Evolutionary conservation across 2,888 invertebrate species (phyloP).

Genomic region (Bembecia ichneumoniformis): DNA sequence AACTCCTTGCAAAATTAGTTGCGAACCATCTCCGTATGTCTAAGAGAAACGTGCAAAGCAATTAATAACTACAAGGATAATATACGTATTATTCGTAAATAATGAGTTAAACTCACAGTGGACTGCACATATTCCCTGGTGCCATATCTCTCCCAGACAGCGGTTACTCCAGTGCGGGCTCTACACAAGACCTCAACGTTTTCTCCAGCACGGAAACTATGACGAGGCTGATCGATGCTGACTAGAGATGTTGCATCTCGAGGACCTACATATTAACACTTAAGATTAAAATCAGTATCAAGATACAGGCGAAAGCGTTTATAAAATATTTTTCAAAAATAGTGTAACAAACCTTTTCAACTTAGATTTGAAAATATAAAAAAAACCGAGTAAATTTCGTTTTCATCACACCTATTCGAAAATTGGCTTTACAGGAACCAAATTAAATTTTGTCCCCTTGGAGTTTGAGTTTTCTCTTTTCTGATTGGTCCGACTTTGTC

Average conservation of each 20-base stretch:
- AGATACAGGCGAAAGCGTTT: neutral
- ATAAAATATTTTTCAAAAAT: no score
- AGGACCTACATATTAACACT: slow-evolving; percentile 31
- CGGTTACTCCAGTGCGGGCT: slow-evolving; percentile 20
- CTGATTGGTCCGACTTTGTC: no score
- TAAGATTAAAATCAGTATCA: neutral
- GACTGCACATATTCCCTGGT: slow-evolving; percentile 45
- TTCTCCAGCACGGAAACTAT: slow-evolving; percentile 42
- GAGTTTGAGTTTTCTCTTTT: no score
- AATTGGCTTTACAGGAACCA: no score
- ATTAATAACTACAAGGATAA: neutral
- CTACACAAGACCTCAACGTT: slow-evolving; percentile 47
- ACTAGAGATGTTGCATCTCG: slow-evolving; percentile 29
- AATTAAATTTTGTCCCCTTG: no score
- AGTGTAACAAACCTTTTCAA: no score
- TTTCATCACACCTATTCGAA: no score
- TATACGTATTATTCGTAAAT: neutral
- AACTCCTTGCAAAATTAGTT: slow-evolving; percentile 76
- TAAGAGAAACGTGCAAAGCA: slow-evolving; percentile 12
- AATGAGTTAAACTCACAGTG: slow-evolving; percentile 25
- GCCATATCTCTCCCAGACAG: slow-evolving; percentile 38
- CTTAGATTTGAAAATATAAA: neutral
- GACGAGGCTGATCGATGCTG: slow-evolving; percentile 45
- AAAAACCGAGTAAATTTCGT: no score
- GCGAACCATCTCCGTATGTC: slow-evolving; percentile 72